Conservation (phyloP, 2,797 vertebrate genomes). For the Sebastolobus altivelis region DNA sequence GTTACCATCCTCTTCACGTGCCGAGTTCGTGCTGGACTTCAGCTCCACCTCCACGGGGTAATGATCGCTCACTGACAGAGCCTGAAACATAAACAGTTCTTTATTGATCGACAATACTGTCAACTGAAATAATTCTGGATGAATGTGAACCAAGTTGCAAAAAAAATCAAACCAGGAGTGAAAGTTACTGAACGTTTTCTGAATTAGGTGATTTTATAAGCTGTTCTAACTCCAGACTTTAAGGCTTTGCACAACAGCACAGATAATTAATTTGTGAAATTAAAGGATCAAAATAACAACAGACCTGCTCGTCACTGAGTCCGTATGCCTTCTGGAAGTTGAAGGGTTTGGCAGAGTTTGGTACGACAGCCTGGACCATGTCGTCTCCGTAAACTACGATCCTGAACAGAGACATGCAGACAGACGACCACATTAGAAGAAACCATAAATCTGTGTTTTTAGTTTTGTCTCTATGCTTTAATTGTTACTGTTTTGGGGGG, state of each 20-base stretch:
- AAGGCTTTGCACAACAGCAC: not conserved
- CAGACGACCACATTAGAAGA: too few species aligned
- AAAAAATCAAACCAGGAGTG: not conserved
- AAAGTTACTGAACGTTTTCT: not conserved
- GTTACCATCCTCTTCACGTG: slow-evolving; percentile 40
- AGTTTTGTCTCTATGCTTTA: too few species aligned
- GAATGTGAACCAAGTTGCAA: not conserved
- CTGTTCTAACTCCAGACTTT: not conserved
- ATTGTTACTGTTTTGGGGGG: not conserved
- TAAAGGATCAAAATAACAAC: not conserved
- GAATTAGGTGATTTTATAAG: too few species aligned
- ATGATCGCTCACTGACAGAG: slow-evolving; percentile 82
- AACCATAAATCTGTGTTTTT: too few species aligned
- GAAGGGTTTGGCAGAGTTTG: slow-evolving; percentile 83
- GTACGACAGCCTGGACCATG: slow-evolving; percentile 74
- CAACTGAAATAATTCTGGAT: not conserved
- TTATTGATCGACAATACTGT: accelerated
- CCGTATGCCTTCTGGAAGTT: slow-evolving; percentile 79
- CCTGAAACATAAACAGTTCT: slow-evolving; percentile 49
- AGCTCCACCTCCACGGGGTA: slow-evolving; percentile 85
- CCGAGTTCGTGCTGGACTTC: slow-evolving; percentile 18
- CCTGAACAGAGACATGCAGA: slow-evolving; percentile 51
- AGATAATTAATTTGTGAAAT: not conserved
- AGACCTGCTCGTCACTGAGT: slow-evolving; percentile 73
- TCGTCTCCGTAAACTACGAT: slow-evolving; percentile 84